Evolutionary conservation across 2,888 invertebrate genomes (phyloP).

Genomic region (Psococerastis gibbosa): DNA sequence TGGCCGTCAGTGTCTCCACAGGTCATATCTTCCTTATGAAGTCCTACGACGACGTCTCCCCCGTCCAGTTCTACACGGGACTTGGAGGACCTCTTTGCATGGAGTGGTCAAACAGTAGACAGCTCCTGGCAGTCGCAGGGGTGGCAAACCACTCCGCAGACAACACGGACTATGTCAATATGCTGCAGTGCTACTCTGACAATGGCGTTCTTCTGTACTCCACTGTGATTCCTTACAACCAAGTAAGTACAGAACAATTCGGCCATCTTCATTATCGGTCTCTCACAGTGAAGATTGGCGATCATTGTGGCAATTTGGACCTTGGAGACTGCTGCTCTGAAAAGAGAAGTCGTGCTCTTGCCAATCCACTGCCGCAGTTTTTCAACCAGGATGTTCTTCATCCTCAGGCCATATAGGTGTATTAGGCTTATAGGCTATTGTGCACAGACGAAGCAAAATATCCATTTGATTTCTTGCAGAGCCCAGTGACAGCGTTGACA

Average conservation of each 20-base stretch:
- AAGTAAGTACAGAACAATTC: slow-evolving; percentile 35
- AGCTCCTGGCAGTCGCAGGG: slow-evolving; percentile 81
- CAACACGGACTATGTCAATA: slow-evolving; percentile 47
- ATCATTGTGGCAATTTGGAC: too few species aligned
- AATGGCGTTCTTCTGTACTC: slow-evolving; percentile 65
- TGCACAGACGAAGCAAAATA: too few species aligned
- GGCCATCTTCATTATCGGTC: not conserved
- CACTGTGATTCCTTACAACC: slow-evolving; percentile 54
- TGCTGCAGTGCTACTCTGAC: slow-evolving; percentile 82
- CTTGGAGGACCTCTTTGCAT: slow-evolving; percentile 63
- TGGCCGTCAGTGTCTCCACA: slow-evolving; percentile 75
- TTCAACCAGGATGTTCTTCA: too few species aligned
- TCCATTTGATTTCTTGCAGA: too few species aligned
- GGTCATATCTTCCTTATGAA: slow-evolving; percentile 79
- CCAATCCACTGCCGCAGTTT: too few species aligned
- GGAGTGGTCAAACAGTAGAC: slow-evolving; percentile 94
- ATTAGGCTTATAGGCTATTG: slow-evolving; percentile 2
- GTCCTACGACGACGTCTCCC: slow-evolving; percentile 86
- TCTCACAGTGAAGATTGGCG: too few species aligned
- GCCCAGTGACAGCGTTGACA: slow-evolving; percentile 78
- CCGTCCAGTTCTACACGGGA: slow-evolving; percentile 68
- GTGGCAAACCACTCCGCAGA: slow-evolving; percentile 30
- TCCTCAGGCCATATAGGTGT: not conserved
- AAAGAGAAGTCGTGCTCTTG: too few species aligned
- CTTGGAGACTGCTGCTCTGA: too few species aligned